Evolutionary conservation across 2,113 vertebrate genomes (phyloP).

Genomic region (Pteruthius melanotis): DNA sequence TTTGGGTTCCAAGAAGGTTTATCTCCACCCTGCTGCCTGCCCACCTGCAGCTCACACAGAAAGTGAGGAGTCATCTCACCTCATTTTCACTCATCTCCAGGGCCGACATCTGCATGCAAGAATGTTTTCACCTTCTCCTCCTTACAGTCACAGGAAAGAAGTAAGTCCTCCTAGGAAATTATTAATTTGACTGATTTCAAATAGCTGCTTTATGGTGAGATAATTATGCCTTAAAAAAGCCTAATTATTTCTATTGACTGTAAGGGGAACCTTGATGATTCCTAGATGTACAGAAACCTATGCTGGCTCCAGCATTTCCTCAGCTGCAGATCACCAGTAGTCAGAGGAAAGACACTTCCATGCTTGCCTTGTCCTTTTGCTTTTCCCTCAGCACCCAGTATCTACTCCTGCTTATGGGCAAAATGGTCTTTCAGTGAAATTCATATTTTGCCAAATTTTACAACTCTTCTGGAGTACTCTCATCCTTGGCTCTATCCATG

Average conservation of each 20-base stretch:
- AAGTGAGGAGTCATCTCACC: background rate
- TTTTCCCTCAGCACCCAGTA: background rate
- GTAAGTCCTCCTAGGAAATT: slow-evolving; percentile 1
- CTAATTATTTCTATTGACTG: slow-evolving; percentile 30
- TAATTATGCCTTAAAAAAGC: slow-evolving; percentile 31
- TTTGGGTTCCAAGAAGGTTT: background rate
- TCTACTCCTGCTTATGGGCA: background rate
- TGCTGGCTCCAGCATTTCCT: slow-evolving; percentile 6
- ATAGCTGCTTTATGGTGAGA: slow-evolving; percentile 28
- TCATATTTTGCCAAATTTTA: background rate
- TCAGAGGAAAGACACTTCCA: background rate
- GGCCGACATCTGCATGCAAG: background rate
- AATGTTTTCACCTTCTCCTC: background rate
- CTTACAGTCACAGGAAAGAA: background rate
- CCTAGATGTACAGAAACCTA: background rate
- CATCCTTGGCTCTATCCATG: background rate
- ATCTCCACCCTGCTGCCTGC: background rate
- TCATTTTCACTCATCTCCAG: background rate
- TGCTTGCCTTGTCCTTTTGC: background rate
- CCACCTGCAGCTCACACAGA: background rate
- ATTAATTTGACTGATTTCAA: slow-evolving; percentile 36
- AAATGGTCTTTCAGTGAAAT: background rate
- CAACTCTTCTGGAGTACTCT: background rate
- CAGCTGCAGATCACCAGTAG: background rate
- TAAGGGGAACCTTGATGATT: slow-evolving; percentile 7